A percentile compares a stretch with the other conserved stretches of the same genome.
phyloP scores from a whole-genome alignment of 2,888 invertebrate genomes.

The Archaeoteleia sp. region DNA sequence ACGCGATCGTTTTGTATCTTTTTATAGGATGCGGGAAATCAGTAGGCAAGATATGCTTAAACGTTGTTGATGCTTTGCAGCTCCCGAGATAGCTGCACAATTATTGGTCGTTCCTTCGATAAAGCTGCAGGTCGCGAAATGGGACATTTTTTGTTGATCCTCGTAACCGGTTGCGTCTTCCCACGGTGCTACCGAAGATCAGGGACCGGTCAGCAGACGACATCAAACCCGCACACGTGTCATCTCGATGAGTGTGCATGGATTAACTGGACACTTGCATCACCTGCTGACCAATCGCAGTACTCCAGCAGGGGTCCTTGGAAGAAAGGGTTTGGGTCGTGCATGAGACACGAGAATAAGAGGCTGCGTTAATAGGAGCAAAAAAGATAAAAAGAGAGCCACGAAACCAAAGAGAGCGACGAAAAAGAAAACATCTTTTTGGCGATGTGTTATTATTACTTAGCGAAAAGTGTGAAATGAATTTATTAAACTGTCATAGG shows the following conservation, averaged over 20 bases:
- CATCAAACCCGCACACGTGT: constrained; percentile 61
- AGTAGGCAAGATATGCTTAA: neutral
- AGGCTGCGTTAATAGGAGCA: constrained; percentile 23
- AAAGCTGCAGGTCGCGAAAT: constrained; percentile 21
- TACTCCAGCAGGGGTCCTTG: constrained; percentile 59
- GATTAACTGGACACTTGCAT: constrained; percentile 54
- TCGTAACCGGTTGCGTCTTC: constrained; percentile 62
- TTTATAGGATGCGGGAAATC: no score
- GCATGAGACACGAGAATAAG: constrained; percentile 34
- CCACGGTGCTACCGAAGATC: constrained; percentile 68
- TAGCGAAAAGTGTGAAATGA: no score
- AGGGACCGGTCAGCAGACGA: constrained; percentile 69
- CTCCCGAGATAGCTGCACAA: neutral
- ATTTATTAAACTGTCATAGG: no score
- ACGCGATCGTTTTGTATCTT: no score
- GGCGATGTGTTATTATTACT: no score
- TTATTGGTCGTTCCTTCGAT: constrained; percentile 21
- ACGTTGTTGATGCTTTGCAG: neutral
- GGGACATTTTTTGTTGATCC: constrained; percentile 37
- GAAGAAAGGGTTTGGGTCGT: constrained; percentile 52
- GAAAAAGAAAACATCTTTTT: neutral
- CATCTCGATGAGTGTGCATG: constrained; percentile 55
- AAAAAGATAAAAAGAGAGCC: neutral
- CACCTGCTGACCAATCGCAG: constrained; percentile 60
- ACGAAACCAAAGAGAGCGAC: constrained; percentile 4